Evolutionary conservation across 30 jellyfish, hydroid and myxozoan species (phyloP).

Genomic region (Pelagia noctiluca): DNA sequence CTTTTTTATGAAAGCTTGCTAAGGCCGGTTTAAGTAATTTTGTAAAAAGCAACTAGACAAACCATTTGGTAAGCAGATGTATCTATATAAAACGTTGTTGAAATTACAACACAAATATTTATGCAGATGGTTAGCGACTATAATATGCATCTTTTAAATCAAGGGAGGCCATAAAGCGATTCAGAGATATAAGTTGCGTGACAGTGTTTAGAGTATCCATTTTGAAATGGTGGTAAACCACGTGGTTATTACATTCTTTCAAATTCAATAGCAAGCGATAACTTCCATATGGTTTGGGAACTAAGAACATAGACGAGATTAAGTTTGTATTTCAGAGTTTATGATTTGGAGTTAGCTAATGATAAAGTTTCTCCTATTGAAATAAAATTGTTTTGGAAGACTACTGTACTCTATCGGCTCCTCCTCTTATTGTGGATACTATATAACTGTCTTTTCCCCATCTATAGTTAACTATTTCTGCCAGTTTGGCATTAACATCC

Average conservation of each 20-base stretch:
- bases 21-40: constrained; percentile 41
- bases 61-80: constrained; percentile 37
- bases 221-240: constrained; percentile 15
- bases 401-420: not conserved
- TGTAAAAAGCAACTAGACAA: constrained; percentile 38
- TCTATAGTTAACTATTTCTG: too few relatives aligned
- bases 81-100: constrained; percentile 2
- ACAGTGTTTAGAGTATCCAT: not conserved
- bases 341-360: not conserved
- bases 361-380: constrained; percentile 2
- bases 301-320: not conserved
- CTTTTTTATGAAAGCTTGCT: constrained; percentile 1
- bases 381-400: not conserved
- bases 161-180: constrained; percentile 27
- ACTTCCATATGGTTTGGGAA: constrained; percentile 5
- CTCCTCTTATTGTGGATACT: not conserved
- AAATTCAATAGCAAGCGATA: constrained; percentile 2
- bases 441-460: not conserved
- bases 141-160: constrained; percentile 43
- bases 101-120: constrained; percentile 7
- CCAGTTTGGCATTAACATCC: too few relatives aligned
- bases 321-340: not conserved
- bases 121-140: constrained; percentile 1
- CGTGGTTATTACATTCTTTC: not conserved
- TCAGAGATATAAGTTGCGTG: not conserved